Evolutionary conservation across 1,140 invertebrate species (phyloP).

Genomic region (Drosophila cardini): DNA sequence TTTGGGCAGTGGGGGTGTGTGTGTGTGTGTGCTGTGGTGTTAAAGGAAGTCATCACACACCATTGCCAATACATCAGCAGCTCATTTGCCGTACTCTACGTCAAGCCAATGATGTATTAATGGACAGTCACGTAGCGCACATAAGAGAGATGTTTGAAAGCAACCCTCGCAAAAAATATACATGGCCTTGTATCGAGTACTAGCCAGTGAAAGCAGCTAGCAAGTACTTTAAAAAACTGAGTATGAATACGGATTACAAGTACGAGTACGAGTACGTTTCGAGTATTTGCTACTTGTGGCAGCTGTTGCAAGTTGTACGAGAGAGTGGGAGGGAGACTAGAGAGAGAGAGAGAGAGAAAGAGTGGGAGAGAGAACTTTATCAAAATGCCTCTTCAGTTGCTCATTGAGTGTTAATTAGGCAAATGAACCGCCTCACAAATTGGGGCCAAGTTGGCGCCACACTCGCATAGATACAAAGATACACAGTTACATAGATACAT

Average conservation of each 20-base stretch:
- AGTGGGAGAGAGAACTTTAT: background rate
- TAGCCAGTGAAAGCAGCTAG: conserved; percentile 2
- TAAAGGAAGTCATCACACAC: conserved; percentile 27
- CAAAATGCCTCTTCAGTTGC: conserved; percentile 56
- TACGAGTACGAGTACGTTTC: conserved; percentile 5
- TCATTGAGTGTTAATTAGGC: conserved; percentile 79
- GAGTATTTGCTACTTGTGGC: conserved; percentile 4
- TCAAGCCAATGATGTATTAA: conserved; percentile 73
- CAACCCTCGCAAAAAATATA: conserved; percentile 61
- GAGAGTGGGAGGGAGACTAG: conserved; percentile 23
- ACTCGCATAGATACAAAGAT: conserved; percentile 52
- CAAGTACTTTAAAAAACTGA: conserved; percentile 2
- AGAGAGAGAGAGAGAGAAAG: background rate
- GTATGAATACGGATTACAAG: conserved; percentile 30
- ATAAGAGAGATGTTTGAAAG: conserved; percentile 69
- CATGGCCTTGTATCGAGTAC: conserved; percentile 43
- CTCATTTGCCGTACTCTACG: conserved; percentile 22
- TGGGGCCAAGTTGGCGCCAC: conserved; percentile 81
- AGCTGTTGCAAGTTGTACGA: conserved; percentile 41
- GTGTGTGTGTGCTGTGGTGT: conserved; percentile 9
- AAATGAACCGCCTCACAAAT: conserved; percentile 72
- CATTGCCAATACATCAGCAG: conserved; percentile 60
- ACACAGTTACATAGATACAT: conserved; percentile 24
- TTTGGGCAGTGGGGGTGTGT: background rate
- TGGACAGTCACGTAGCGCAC: conserved; percentile 73